phyloP scores from a whole-genome alignment of 2,797 vertebrate genomes.

The Scyliorhinus canicula region DNA sequence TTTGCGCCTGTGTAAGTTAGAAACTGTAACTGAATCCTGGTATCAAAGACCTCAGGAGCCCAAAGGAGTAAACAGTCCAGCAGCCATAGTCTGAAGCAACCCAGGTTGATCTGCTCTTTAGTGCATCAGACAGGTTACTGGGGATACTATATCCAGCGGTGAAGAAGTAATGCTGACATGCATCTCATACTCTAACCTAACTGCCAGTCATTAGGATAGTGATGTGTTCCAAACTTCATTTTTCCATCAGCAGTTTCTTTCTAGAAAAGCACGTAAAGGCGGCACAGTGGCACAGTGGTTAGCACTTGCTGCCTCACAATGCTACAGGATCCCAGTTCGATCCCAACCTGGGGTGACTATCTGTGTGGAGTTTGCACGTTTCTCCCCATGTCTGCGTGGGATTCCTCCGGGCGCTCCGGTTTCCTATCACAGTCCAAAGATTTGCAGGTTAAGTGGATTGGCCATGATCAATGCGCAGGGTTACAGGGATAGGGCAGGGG shows the following conservation, averaged over 20 bases:
- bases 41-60: background rate
- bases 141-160: background rate
- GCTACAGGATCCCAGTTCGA: too few species aligned
- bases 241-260: slow-evolving; percentile 47
- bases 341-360: too few species aligned
- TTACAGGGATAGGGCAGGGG: too few species aligned
- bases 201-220: background rate
- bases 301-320: too few species aligned
- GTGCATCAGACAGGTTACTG: background rate
- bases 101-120: background rate
- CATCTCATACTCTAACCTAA: background rate
- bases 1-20: background rate
- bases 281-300: too few species aligned
- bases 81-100: background rate
- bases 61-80: background rate
- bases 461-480: too few species aligned
- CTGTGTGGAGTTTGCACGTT: too few species aligned
- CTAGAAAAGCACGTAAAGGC: background rate
- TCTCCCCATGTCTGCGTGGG: too few species aligned
- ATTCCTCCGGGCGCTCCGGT: too few species aligned
- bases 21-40: background rate
- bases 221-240: background rate
- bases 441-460: too few species aligned
- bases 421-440: too few species aligned
- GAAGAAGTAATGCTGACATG: background rate